phyloP scores from a whole-genome alignment of 2,113 vertebrate genomes.

The Aptenodytes forsteri region DNA sequence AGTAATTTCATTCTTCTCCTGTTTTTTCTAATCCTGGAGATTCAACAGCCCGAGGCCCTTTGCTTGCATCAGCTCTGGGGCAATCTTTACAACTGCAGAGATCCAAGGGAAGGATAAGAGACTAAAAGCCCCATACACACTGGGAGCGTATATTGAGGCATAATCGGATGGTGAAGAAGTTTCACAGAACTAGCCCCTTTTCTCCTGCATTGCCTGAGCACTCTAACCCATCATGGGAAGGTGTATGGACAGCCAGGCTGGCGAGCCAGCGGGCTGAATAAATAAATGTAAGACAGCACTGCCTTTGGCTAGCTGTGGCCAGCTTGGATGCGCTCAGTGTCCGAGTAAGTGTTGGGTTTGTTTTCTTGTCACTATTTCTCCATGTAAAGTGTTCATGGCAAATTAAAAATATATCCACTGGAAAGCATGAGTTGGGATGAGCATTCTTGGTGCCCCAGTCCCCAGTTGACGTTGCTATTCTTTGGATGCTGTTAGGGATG shows the following conservation, averaged over 20 bases:
- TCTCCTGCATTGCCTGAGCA: background rate
- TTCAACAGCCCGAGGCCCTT: background rate
- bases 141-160: fast-evolving
- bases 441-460: no score
- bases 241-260: fast-evolving
- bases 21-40: background rate
- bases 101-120: background rate
- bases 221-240: no score
- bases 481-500: background rate
- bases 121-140: background rate
- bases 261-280: background rate
- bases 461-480: background rate
- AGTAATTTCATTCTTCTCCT: background rate
- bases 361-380: background rate
- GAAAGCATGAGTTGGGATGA: background rate
- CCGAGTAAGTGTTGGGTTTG: background rate
- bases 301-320: background rate
- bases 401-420: background rate
- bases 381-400: background rate
- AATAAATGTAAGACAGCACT: background rate
- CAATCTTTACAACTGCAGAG: background rate
- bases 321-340: background rate
- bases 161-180: background rate
- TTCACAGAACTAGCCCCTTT: background rate
- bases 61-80: background rate